Evolutionary conservation across 1,140 invertebrate genomes (phyloP).

Genomic region (Drosophila nigromelanica): DNA sequence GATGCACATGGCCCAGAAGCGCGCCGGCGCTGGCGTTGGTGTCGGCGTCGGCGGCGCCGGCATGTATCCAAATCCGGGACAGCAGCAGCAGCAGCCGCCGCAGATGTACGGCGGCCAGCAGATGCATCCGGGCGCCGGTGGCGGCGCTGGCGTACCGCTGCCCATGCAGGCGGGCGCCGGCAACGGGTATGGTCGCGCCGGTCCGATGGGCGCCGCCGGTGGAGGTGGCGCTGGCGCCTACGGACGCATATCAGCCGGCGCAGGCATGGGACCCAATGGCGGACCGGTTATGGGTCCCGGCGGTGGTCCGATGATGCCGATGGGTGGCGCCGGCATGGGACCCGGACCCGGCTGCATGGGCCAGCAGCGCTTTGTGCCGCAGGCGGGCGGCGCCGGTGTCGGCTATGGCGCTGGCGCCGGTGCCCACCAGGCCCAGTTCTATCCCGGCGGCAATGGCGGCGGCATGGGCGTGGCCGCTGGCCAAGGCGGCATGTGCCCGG

Average conservation of each 20-base stretch:
- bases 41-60: conserved; percentile 48
- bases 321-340: conserved; percentile 78
- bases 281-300: conserved; percentile 70
- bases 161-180: conserved; percentile 68
- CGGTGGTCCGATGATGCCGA: conserved; percentile 51
- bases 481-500: conserved; percentile 77
- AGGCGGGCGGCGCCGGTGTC: conserved; percentile 71
- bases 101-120: conserved; percentile 84
- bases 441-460: conserved; percentile 83
- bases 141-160: conserved; percentile 84
- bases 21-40: conserved; percentile 58
- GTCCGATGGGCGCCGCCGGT: conserved; percentile 12
- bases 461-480: conserved; percentile 84
- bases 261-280: conserved; percentile 71
- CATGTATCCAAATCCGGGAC: conserved; percentile 74
- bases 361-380: conserved; percentile 75
- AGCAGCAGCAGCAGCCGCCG: conserved; percentile 70
- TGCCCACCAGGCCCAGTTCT: conserved; percentile 73
- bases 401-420: conserved; percentile 72
- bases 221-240: conserved; percentile 51
- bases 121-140: conserved; percentile 84
- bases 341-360: conserved; percentile 81
- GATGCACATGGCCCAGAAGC: conserved; percentile 92
- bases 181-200: too few species aligned
- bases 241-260: conserved; percentile 83